phyloP scores from a whole-genome alignment of 2,888 invertebrate species.

The Metacarcinus magister region DNA sequence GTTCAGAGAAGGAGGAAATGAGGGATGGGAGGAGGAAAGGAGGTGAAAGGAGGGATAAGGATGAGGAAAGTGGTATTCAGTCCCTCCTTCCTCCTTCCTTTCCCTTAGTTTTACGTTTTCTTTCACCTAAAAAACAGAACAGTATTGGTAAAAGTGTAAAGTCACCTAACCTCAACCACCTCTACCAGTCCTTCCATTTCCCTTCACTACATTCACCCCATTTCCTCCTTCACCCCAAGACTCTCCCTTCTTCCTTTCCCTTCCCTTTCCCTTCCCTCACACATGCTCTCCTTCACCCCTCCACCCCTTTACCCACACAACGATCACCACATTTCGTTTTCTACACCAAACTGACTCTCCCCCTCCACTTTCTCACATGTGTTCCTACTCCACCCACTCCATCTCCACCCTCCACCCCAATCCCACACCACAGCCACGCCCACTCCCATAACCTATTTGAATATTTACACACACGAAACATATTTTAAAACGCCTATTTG shows the following conservation, averaged over 20 bases:
- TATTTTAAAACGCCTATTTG: not conserved
- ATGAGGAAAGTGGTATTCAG: not conserved
- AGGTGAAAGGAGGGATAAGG: not conserved
- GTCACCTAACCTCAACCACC: not conserved
- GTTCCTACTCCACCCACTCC: not conserved
- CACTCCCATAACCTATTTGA: not conserved
- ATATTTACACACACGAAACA: not conserved
- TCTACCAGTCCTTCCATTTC: not conserved
- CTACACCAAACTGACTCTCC: not conserved
- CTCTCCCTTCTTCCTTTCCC: not conserved
- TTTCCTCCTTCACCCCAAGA: not conserved
- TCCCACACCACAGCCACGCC: not conserved
- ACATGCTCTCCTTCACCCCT: not conserved
- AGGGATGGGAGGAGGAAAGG: not conserved
- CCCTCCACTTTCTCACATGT: not conserved
- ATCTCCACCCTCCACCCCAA: not conserved
- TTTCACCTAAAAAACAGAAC: not conserved
- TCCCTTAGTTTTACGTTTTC: not conserved
- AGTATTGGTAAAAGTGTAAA: not conserved
- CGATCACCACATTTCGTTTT: conserved; percentile 35
- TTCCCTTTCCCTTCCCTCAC: not conserved
- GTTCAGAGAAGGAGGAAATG: not conserved
- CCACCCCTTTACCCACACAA: not conserved
- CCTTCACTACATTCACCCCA: not conserved
- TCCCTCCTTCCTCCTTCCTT: not conserved